A percentile compares a stretch with the other conserved stretches of the same genome.
phyloP scores from a whole-genome alignment of 2,797 vertebrate genomes.

The Dicrostonyx torquatus region DNA sequence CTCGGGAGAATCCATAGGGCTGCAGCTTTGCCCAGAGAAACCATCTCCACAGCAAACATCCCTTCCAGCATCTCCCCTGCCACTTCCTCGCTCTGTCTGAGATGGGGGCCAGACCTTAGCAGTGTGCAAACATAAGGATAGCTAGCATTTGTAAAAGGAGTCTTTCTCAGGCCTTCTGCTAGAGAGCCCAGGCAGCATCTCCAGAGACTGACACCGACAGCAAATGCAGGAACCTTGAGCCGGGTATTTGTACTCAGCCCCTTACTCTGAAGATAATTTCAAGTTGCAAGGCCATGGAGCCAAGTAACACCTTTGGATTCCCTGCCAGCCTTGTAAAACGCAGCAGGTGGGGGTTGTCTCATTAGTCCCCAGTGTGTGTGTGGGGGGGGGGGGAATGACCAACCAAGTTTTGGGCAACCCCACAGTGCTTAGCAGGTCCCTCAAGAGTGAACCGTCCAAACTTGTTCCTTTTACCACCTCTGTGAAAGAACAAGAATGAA shows the following conservation, averaged over 20 bases:
- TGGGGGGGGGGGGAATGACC: constrained; percentile 50
- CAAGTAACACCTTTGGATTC: background rate
- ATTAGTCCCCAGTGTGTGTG: background rate
- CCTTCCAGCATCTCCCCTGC: background rate
- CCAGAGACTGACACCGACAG: background rate
- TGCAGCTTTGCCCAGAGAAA: background rate
- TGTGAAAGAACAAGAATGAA: background rate
- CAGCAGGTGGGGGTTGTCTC: constrained; percentile 26
- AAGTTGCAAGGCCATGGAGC: background rate
- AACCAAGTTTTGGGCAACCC: background rate
- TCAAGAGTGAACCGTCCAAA: constrained; percentile 26
- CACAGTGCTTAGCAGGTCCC: background rate
- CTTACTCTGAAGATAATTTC: background rate
- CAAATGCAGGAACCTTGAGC: background rate
- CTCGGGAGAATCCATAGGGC: background rate
- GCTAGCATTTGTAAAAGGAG: background rate
- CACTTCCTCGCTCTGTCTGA: background rate
- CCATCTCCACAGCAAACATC: background rate
- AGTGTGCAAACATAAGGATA: background rate
- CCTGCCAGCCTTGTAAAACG: constrained; percentile 12
- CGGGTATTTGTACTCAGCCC: background rate
- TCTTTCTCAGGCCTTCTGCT: background rate
- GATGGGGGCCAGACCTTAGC: background rate
- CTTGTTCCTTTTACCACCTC: background rate
- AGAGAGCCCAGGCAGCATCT: background rate